Base-by-base conservation (phyloP, 2,113 vertebrate genomes). In the Synchiropus splendidus region DNA sequence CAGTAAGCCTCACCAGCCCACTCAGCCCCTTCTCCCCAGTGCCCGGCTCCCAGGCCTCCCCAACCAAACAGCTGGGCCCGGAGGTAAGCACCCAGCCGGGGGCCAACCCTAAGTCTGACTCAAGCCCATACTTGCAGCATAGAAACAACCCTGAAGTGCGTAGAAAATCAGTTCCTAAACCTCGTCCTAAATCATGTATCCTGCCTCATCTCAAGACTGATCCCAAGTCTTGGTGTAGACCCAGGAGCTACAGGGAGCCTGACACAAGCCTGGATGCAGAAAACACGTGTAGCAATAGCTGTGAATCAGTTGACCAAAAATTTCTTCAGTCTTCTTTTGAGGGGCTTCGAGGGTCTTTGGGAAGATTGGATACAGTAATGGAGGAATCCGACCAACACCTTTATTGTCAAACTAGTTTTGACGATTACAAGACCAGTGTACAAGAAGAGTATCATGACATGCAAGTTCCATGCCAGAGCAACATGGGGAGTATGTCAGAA, bases 21-120 rank as follows among this genome's bases (percentile, higher is more conserved):
- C 83, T 97, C 77, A 95, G 91, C 72, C 92, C 91, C 48, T 97
- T 94, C 78, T 98, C 94, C 11, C 87, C 92, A 39, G 77, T 92
- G 61, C 91, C 89, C 0, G 93, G 89, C 60, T 91, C 90, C 32
- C 92, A 94, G 79, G 78, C 85, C 17, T 93, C 94, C 0, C 91
- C 92, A 52, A 89, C 86, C 69, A 95, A 94, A 81, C 90, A 86
- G 1, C 81, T 83, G 33, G 86, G 87, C 30, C 52, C 44, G 0
- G 92, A 97, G 92, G 94, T 98, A 88, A 92, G 91, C 74, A 74
- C 76, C 81, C 80, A 55, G 48, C 57, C 1, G 6, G 36, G 36
- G 16, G 31, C 36, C 9, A 27, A 40, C 42, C 50, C 45, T 13
- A 53, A 46, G 35, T 39, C 39, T 33, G 9, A 10, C 30, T 31